These are phyloP conservation scores for Limnodromus scolopaceus DNA, from an alignment of 2,797 vertebrate genomes.

Conservation along the genomic window DNA sequence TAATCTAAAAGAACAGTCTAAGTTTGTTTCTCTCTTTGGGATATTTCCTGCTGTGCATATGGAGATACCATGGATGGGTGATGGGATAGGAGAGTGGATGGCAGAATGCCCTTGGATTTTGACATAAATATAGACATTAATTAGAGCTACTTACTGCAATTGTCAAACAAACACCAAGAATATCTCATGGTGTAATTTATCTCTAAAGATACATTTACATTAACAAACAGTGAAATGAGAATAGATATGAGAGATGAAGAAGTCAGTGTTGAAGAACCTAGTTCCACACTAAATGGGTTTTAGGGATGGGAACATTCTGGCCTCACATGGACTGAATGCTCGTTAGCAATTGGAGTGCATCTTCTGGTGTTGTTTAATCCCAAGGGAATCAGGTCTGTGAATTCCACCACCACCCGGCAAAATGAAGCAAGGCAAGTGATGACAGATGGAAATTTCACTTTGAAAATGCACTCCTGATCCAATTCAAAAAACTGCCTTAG, in stretches of 20 bases:
- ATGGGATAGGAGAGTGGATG: background rate
- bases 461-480: background rate
- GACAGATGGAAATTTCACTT: background rate
- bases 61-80: background rate
- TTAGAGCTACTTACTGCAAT: background rate
- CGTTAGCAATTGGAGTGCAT: background rate
- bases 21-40: background rate
- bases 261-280: background rate
- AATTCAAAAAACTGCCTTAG: background rate
- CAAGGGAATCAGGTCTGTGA: background rate
- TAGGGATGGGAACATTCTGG: background rate
- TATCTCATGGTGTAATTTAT: background rate
- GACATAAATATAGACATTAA: background rate
- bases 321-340: background rate
- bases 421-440: background rate
- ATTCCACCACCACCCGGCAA: background rate
- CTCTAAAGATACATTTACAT: background rate
- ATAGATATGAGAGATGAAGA: background rate
- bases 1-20: background rate
- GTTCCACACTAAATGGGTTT: background rate
- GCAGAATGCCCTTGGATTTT: slow-evolving; percentile 33
- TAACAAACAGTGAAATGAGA: background rate
- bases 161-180: background rate
- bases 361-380: background rate
- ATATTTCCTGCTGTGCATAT: slow-evolving; percentile 5